These are phyloP conservation scores for Pheosia tremula DNA, from an alignment of 2,888 invertebrate genomes.

Conservation along the genomic window DNA sequence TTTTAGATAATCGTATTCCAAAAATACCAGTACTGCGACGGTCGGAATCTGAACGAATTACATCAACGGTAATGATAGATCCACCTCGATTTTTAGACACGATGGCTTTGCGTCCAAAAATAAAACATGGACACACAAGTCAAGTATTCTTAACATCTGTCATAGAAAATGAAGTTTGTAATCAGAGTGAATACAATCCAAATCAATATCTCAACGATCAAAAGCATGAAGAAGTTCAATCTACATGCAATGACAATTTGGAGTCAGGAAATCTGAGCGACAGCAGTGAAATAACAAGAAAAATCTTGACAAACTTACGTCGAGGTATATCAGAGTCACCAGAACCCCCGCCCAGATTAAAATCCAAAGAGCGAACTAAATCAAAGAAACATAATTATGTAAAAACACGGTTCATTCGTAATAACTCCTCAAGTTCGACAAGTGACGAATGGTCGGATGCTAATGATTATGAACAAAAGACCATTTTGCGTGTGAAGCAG, in stretches of 20 bases:
- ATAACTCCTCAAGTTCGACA: constrained; percentile 75
- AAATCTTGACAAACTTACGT: constrained; percentile 69
- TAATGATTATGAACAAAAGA: constrained; percentile 77
- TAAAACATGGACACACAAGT: constrained; percentile 85
- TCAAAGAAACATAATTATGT: constrained; percentile 80
- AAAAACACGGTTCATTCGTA: constrained; percentile 77
- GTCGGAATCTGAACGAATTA: constrained; percentile 77
- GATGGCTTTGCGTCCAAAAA: constrained; percentile 90
- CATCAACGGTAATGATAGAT: constrained; percentile 68
- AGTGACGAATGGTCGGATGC: constrained; percentile 82
- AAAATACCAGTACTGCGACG: constrained; percentile 72
- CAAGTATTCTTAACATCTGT: constrained; percentile 85
- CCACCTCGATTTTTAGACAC: constrained; percentile 90
- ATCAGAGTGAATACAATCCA: constrained; percentile 39
- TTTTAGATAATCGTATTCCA: constrained; percentile 77
- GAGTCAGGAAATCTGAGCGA: constrained; percentile 73
- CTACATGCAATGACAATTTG: constrained; percentile 43
- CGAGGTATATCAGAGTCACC: constrained; percentile 75
- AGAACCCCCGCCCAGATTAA: constrained; percentile 78
- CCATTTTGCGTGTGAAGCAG: constrained; percentile 72
- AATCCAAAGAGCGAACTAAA: constrained; percentile 65
- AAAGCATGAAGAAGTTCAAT: constrained; percentile 18
- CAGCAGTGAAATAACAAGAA: constrained; percentile 74
- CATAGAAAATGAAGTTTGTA: constrained; percentile 54
- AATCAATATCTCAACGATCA: constrained; percentile 25